Conservation (phyloP, 2,113 vertebrate genomes). For the Microcebus jonahi region DNA sequence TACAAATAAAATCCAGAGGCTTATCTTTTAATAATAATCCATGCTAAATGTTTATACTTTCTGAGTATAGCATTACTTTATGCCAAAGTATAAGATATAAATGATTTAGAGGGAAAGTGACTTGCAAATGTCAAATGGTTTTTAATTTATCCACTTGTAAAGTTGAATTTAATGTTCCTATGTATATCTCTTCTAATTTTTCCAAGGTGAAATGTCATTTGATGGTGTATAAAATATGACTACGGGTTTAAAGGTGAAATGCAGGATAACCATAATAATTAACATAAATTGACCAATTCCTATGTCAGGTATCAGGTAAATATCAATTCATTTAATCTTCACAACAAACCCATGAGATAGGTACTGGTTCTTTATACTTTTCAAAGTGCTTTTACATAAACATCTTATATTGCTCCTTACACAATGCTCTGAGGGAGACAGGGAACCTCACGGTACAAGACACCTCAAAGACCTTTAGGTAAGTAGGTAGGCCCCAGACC, state of each 20-base stretch:
- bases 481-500: not conserved
- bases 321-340: not conserved
- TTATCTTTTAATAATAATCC: not conserved
- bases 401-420: not conserved
- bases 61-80: not conserved
- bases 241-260: not conserved
- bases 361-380: too few species aligned
- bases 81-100: not conserved
- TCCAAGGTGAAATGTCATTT: not conserved
- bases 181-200: not conserved
- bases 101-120: not conserved
- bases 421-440: not conserved
- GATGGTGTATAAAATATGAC: not conserved
- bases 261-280: not conserved
- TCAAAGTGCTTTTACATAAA: too few species aligned
- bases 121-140: not conserved
- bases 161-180: not conserved
- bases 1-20: not conserved
- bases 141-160: not conserved
- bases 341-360: not conserved
- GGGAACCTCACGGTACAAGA: not conserved
- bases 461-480: not conserved
- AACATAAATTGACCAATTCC: not conserved
- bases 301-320: not conserved
- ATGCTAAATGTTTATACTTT: not conserved